Conservation (phyloP, 2,888 invertebrate species). For the Diarsia rubi region DNA sequence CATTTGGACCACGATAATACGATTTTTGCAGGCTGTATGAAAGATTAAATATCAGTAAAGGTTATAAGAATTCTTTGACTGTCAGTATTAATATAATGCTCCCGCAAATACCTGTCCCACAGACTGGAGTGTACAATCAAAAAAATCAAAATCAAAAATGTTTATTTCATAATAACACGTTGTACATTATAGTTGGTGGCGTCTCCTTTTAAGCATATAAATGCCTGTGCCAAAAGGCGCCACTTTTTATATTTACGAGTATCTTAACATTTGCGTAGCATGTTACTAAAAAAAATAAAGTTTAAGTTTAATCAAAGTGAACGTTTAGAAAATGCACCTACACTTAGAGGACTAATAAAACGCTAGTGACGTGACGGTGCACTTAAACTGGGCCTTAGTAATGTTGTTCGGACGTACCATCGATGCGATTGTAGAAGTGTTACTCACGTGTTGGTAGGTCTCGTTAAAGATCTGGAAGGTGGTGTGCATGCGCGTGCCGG, state of each 20-base stretch:
- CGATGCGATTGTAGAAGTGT: not conserved
- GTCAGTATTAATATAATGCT: not conserved
- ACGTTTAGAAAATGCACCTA: not conserved
- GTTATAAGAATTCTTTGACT: not conserved
- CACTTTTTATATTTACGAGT: no score
- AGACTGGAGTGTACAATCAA: not conserved
- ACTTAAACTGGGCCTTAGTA: not conserved
- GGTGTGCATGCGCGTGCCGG: conserved; percentile 66
- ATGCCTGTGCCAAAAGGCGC: no score
- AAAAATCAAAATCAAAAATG: no score
- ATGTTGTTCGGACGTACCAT: not conserved
- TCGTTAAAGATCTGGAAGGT: conserved; percentile 74
- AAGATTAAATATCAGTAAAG: not conserved
- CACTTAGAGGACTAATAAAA: not conserved
- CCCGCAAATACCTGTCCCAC: not conserved
- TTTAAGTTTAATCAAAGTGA: no score
- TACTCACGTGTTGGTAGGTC: conserved; percentile 74
- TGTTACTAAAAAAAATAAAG: not conserved
- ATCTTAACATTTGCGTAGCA: no score
- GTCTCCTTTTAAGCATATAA: no score
- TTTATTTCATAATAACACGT: no score
- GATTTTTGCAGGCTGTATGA: not conserved
- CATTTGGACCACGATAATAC: not conserved
- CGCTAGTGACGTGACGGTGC: not conserved
- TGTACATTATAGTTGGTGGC: no score